Percentiles rank a stretch among this genome's conserved stretches.
Conservation (phyloP, 2,888 invertebrate genomes). For the Eutolmus rufibarbis region DNA sequence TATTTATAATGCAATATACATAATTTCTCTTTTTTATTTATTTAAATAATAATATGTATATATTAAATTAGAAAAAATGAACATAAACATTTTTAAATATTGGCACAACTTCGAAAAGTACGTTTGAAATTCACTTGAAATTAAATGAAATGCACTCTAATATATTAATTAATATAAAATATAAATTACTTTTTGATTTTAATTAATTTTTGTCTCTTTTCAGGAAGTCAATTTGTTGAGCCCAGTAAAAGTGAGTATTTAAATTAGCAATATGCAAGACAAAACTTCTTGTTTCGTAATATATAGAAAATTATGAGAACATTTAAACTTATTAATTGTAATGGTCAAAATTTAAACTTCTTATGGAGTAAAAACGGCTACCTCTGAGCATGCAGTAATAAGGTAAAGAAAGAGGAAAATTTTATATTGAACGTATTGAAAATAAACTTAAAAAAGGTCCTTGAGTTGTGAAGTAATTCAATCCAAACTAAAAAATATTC, state of each 20-base stretch:
- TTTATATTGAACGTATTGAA: not conserved
- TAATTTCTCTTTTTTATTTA: too few relatives aligned
- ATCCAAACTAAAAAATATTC: not conserved
- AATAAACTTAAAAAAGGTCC: not conserved
- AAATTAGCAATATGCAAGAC: not conserved
- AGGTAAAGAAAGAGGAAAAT: not conserved
- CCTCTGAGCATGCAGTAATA: not conserved
- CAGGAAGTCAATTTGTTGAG: not conserved
- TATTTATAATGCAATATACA: too few relatives aligned
- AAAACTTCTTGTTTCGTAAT: not conserved
- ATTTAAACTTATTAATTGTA: not conserved
- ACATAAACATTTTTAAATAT: too few relatives aligned
- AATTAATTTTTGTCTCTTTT: not conserved
- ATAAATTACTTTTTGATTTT: not conserved
- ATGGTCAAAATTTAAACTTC: not conserved
- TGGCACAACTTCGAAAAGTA: too few relatives aligned
- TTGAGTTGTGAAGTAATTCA: not conserved
- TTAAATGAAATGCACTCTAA: too few relatives aligned
- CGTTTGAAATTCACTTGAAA: too few relatives aligned
- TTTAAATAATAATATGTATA: too few relatives aligned
- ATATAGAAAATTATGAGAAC: not conserved
- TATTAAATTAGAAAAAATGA: too few relatives aligned
- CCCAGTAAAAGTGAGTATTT: not conserved
- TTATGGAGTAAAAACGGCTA: too few relatives aligned
- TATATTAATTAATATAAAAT: too few relatives aligned